These are phyloP conservation scores for Limanda limanda DNA, from an alignment of 2,113 vertebrate species.

Conservation along the genomic window DNA sequence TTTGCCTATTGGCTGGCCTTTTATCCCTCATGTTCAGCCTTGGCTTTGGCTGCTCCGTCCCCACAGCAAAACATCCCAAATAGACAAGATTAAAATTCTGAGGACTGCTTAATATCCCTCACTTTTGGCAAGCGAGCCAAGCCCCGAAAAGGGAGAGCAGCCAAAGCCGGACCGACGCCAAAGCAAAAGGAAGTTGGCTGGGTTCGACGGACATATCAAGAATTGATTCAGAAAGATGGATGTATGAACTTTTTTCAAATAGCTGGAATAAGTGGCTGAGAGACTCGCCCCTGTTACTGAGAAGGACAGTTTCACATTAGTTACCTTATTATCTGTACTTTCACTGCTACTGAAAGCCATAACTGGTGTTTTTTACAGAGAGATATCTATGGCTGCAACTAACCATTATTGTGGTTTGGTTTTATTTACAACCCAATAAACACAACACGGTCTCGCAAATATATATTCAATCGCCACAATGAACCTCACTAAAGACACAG, in stretches of 20 bases:
- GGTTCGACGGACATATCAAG: constrained; percentile 36
- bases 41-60: constrained; percentile 53
- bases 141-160: constrained; percentile 42
- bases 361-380: neutral
- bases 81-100: constrained; percentile 74
- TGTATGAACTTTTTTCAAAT: neutral
- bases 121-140: constrained; percentile 28
- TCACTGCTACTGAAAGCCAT: neutral
- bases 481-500: no score
- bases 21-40: constrained; percentile 67
- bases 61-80: constrained; percentile 69
- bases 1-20: constrained; percentile 61
- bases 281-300: neutral
- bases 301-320: neutral
- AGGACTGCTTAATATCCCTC: constrained; percentile 62
- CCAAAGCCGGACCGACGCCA: constrained; percentile 34
- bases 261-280: neutral
- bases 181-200: constrained; percentile 36
- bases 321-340: neutral
- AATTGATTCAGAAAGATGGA: constrained; percentile 27
- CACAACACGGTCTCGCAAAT: neutral
- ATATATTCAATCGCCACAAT: no score
- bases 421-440: neutral
- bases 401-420: neutral
- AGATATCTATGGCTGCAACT: neutral